A percentile compares a stretch with the other conserved stretches of the same genome.
Conservation (phyloP, 2,888 invertebrate genomes). For the Zonitis immaculata region DNA sequence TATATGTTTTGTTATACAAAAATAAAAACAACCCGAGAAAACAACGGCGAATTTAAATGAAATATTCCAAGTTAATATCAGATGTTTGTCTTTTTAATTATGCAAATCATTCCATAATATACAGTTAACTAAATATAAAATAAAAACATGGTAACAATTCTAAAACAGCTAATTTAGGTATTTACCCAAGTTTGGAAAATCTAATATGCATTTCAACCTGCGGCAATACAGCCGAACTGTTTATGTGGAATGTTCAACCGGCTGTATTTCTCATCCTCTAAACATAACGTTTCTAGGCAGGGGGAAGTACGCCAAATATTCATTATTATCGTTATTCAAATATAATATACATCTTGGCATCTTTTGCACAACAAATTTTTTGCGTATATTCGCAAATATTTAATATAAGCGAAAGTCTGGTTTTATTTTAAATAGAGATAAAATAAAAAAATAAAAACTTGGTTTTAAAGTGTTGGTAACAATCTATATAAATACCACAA, state of each 20-base stretch:
- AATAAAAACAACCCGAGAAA: neutral
- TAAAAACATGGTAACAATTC: conserved; percentile 31
- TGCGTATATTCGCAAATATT: too few species aligned
- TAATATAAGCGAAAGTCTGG: too few species aligned
- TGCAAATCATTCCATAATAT: conserved; percentile 26
- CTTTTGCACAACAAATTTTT: neutral
- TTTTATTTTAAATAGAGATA: too few species aligned
- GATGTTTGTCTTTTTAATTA: conserved; percentile 10
- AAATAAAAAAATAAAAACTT: too few species aligned
- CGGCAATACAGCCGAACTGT: conserved; percentile 36
- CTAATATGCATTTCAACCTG: conserved; percentile 38
- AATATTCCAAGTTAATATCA: neutral
- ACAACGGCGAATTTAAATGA: neutral
- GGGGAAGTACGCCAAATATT: conserved; percentile 10
- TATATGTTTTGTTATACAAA: too few species aligned
- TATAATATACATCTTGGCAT: conserved; percentile 4
- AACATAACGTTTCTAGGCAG: conserved; percentile 4
- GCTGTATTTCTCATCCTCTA: conserved; percentile 20
- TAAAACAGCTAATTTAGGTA: conserved; percentile 25
- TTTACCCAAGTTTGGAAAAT: conserved; percentile 35
- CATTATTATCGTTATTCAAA: conserved; percentile 14
- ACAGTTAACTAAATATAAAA: conserved; percentile 25
- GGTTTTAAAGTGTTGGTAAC: neutral
- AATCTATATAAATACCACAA: neutral
- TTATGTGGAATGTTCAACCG: conserved; percentile 33